Base-by-base conservation (phyloP, 1,140 invertebrate genomes). In the Magallana gigas region DNA sequence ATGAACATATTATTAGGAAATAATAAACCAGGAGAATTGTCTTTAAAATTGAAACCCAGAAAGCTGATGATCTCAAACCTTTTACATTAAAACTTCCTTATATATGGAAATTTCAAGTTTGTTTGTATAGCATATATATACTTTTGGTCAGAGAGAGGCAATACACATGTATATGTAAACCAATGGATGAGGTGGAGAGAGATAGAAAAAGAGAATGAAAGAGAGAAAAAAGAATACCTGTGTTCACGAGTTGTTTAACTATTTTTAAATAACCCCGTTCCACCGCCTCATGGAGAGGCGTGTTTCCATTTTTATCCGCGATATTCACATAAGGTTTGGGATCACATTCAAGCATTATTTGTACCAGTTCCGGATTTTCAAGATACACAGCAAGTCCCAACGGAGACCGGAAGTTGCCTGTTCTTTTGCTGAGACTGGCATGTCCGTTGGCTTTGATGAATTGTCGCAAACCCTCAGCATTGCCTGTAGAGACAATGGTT, bases 231-330 rank as follows among this genome's bases (percentile, higher is more conserved):
- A 80, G 64, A 18, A 56, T 83, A 76, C 60, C 60, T 59, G 84
- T 71, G n/a, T 76, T 36, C 16, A 81, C 9, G 7, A 86, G 48
- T 9, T 71, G 29, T 58, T 84, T 64, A 18, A 59, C 48, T 14
- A 86, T 60, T 58, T 83, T 9, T 12, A 85, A 8, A 64, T 62
- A 57, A 3, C 60, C 60, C 36, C 59, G 62, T 62, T 84, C 83
- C 57, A 84, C 83, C 29, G 83, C 60, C 29, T 84, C 83, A 12
- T 84, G 83, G n/a, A 84, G 60, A 11, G 83, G 83, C 8, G 83
- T 84, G 29, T 84, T 84, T 5, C 58, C 83, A 14, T 64, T 62
- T 14, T 64, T 84, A n/a, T 84, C 83, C 16, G 18, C 23, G n/a
- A 84, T 64, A 36, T 84, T 84, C 59, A 64, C 18, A 48, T 84